Conservation (phyloP, 37 sponge, comb jelly and placozoan genomes). For the Cladorhizidae sp. region DNA sequence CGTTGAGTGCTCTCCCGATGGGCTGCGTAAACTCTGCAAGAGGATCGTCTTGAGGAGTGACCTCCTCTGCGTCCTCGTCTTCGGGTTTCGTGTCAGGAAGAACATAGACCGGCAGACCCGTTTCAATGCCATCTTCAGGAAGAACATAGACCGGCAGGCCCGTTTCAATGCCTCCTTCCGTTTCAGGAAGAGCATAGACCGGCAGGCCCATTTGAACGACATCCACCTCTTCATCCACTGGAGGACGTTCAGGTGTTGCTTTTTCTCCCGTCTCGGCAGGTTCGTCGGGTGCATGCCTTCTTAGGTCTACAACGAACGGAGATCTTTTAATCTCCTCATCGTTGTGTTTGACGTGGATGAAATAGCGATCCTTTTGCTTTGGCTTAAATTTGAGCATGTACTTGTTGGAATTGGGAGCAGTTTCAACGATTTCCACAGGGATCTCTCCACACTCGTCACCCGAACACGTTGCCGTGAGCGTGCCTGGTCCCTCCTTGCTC, state of each 20-base stretch:
- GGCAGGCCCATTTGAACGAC: not conserved
- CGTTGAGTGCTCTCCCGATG: conserved; percentile 29
- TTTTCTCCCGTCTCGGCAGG: not conserved
- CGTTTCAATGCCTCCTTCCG: not conserved
- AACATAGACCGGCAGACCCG: not conserved
- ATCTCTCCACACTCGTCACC: conserved; percentile 49
- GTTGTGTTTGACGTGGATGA: conserved; percentile 27
- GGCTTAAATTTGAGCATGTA: conserved; percentile 54
- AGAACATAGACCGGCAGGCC: too few species aligned
- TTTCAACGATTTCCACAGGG: conserved; percentile 27
- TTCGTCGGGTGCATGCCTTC: not conserved
- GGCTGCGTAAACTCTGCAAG: not conserved
- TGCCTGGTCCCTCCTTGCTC: conserved; percentile 58
- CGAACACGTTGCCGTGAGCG: conserved; percentile 44
- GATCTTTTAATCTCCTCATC: conserved; percentile 48
- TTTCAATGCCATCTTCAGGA: not conserved
- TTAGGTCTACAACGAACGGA: conserved; percentile 49
- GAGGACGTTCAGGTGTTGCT: not conserved
- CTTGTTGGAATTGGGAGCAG: conserved; percentile 8
- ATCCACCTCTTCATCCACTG: not conserved
- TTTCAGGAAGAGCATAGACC: too few species aligned
- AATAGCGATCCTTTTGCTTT: conserved; percentile 40
- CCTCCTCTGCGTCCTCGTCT: conserved; percentile 4
- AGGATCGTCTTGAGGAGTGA: not conserved
- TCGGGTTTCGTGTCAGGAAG: not conserved